Percentiles rank a stretch among this genome's conserved stretches.
phyloP scores from a whole-genome alignment of 2,888 invertebrate species.

The Mesorhabditis belari region DNA sequence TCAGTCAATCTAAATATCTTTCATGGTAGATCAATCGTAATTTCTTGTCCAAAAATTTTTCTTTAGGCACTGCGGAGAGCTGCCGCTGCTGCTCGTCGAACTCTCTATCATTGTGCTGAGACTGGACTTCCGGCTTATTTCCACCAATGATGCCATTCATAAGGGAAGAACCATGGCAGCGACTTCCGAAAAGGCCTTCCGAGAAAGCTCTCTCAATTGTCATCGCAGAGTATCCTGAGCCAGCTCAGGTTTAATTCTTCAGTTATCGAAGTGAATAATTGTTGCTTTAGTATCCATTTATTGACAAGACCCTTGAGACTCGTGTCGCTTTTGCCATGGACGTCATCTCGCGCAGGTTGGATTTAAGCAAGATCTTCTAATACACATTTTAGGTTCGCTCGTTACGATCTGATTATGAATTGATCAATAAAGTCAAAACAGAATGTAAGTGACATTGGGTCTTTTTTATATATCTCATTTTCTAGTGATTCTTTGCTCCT shows the following conservation, averaged over 20 bases:
- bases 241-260: conserved; percentile 11
- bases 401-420: conserved; percentile 81
- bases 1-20: conserved; percentile 40
- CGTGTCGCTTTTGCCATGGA: conserved; percentile 82
- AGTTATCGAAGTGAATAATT: background rate
- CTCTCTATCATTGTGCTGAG: conserved; percentile 76
- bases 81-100: conserved; percentile 62
- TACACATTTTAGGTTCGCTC: conserved; percentile 80
- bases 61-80: conserved; percentile 3
- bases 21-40: conserved; percentile 10
- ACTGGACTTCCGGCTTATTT: conserved; percentile 74
- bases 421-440: conserved; percentile 77
- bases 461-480: background rate
- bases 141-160: conserved; percentile 97
- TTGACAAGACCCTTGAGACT: conserved; percentile 69
- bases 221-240: conserved; percentile 74
- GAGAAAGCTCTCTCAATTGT: conserved; percentile 71
- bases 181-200: conserved; percentile 65
- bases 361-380: too few species aligned
- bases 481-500: conserved; percentile 35
- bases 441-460: conserved; percentile 55
- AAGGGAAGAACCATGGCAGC: conserved; percentile 86
- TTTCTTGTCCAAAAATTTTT: background rate
- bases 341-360: conserved; percentile 73
- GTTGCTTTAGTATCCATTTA: conserved; percentile 26